phyloP scores from a whole-genome alignment of 2,113 vertebrate genomes.

The Sisor rabdophorus region DNA sequence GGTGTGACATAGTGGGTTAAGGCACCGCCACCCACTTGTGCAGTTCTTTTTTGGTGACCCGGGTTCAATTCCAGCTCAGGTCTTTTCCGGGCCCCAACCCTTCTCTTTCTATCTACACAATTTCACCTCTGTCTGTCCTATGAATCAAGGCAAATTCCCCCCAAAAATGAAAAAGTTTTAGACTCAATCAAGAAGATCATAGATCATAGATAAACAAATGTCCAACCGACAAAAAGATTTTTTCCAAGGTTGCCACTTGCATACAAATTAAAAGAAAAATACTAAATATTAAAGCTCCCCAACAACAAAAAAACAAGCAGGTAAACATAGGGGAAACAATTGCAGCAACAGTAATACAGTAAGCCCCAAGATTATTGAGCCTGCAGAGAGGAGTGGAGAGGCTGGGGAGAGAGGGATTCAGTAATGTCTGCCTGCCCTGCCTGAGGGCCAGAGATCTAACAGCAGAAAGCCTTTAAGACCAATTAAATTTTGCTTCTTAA shows the following conservation, averaged over 20 bases:
- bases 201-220: no score
- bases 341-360: slow-evolving; percentile 23
- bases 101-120: no score
- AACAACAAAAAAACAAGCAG: slow-evolving; percentile 4
- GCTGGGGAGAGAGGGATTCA: slow-evolving; percentile 34
- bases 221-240: no score
- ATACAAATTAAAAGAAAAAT: not conserved
- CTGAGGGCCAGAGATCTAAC: slow-evolving; percentile 72
- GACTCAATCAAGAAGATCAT: no score
- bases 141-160: no score
- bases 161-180: no score
- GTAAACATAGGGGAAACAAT: slow-evolving; percentile 24
- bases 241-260: not conserved
- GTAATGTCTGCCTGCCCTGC: slow-evolving; percentile 58
- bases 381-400: slow-evolving; percentile 30
- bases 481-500: slow-evolving; percentile 77
- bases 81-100: no score
- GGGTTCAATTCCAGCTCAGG: no score
- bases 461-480: slow-evolving; percentile 77
- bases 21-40: no score
- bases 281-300: not conserved
- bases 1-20: no score
- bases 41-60: no score
- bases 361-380: slow-evolving; percentile 21
- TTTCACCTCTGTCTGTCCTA: no score